Conservation (phyloP, 2,113 vertebrate genomes). For the Hystrix brachyura region DNA sequence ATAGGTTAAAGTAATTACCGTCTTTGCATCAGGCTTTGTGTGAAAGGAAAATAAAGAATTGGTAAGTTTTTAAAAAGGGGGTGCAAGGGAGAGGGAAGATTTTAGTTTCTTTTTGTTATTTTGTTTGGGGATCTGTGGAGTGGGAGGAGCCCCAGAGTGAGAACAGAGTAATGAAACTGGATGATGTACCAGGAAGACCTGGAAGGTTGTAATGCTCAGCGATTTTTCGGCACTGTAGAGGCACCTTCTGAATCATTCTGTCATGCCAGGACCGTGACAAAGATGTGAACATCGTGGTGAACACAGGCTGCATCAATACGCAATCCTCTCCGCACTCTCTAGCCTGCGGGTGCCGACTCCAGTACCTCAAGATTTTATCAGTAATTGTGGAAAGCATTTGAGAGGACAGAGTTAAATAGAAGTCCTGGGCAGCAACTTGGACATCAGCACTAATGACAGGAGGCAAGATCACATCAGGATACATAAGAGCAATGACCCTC, state of each 20-base stretch:
- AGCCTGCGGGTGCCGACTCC: background rate
- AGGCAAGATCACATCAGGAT: background rate
- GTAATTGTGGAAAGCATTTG: background rate
- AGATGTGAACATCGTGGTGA: background rate
- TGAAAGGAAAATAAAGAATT: background rate
- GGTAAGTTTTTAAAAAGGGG: background rate
- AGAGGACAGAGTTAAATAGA: background rate
- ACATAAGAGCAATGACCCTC: background rate
- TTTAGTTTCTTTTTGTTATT: background rate
- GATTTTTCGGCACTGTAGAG: background rate
- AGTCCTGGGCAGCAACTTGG: background rate
- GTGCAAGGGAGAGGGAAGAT: no score
- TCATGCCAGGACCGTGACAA: background rate
- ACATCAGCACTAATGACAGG: background rate
- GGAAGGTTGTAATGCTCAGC: background rate
- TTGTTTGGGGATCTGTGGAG: background rate
- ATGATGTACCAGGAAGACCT: background rate
- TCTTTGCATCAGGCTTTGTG: background rate
- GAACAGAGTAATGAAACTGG: background rate
- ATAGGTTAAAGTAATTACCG: background rate
- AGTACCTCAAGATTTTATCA: background rate
- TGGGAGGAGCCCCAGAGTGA: background rate
- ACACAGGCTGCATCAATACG: background rate
- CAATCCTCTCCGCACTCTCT: background rate
- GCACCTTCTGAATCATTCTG: background rate